Base-by-base conservation (phyloP, 2,797 vertebrate species). In the Falco cherrug region DNA sequence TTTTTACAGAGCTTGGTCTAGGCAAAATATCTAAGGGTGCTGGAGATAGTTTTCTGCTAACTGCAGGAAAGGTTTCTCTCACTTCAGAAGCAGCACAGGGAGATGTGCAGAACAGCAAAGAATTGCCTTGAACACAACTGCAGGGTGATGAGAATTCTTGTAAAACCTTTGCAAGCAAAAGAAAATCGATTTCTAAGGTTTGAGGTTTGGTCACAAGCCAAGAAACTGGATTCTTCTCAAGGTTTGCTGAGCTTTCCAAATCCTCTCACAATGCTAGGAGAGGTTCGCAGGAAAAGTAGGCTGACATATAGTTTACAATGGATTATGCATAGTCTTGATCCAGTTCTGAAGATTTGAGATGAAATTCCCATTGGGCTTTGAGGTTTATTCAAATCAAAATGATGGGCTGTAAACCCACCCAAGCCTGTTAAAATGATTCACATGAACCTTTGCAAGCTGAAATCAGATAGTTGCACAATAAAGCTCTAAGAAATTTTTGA, bases 171-270 rank as follows among this genome's bases (percentile, higher is more conserved):
- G 57, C 68, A 83, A 89, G 41, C 48, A 85, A 83, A 94, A 95
- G 48, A 91, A 94, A 96, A 87, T 91, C 45, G 75, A 24, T 95
- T 96, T 91, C 56, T 87, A 93, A 85, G 84, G 84, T 91, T 80
- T 96, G 95, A 85, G 82, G 94, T 92, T 84, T 96, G 95, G 84
- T 95, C 61, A 68, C 35, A 75, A 92, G 68, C 96, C 95, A 95
- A 91, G 84, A 94, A 95, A 83, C 61, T 65, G 57, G 82, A 94
- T 91, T 93, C 56, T 89, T 70, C 82, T 92, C 84, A 75, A 94
- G 87, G 73, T 96, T 88, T 93, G 65, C 82, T 93, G 94, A 92
- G 84, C 76, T 96, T 96, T 92, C 78, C 79, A 96, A 95, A 97
- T 96, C 91, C 82, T 88, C 69, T 95, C 79, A 74, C 84, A 91